These are phyloP conservation scores for Linepithema humile DNA, from an alignment of 1,140 invertebrate genomes.

Conservation along the genomic window DNA sequence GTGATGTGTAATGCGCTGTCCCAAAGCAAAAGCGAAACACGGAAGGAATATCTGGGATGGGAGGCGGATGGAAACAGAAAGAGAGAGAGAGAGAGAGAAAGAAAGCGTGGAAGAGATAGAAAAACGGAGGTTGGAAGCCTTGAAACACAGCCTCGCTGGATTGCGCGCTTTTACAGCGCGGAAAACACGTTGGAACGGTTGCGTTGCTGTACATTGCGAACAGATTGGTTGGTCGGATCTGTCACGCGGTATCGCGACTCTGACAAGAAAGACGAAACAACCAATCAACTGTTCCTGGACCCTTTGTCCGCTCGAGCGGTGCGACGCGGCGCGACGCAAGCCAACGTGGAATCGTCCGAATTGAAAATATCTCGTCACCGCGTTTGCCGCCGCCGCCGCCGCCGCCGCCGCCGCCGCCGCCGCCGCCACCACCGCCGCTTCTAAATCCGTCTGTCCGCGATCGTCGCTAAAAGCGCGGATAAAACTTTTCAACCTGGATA, in stretches of 20 bases:
- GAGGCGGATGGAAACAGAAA: too few relatives aligned
- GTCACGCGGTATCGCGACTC: conserved; percentile 70
- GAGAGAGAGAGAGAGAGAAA: neutral
- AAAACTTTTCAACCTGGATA: conserved; percentile 49
- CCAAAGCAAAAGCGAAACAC: neutral
- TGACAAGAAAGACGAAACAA: conserved; percentile 72
- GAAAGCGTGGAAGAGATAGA: neutral
- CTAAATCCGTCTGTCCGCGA: conserved; percentile 54
- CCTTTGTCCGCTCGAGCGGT: conserved; percentile 61
- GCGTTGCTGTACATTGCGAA: conserved; percentile 62
- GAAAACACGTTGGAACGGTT: conserved; percentile 35
- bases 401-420: conserved; percentile 1
- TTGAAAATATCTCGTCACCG: conserved; percentile 71
- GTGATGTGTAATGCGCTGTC: conserved; percentile 59
- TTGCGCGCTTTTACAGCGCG: conserved; percentile 61
- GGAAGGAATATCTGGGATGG: neutral
- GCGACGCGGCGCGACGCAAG: conserved; percentile 44
- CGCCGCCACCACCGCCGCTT: conserved; percentile 51
- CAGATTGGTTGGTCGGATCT: conserved; percentile 72
- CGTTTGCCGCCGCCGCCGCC: conserved; percentile 10
- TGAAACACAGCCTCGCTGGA: conserved; percentile 55
- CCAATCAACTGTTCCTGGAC: conserved; percentile 71
- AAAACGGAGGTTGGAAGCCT: conserved; percentile 30
- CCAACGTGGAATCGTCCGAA: conserved; percentile 55
- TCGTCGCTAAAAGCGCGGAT: conserved; percentile 51